Percentiles rank a stretch among this genome's conserved stretches.
phyloP scores from a whole-genome alignment of 2,888 invertebrate species.

The Brachynemurus nebulosus region DNA sequence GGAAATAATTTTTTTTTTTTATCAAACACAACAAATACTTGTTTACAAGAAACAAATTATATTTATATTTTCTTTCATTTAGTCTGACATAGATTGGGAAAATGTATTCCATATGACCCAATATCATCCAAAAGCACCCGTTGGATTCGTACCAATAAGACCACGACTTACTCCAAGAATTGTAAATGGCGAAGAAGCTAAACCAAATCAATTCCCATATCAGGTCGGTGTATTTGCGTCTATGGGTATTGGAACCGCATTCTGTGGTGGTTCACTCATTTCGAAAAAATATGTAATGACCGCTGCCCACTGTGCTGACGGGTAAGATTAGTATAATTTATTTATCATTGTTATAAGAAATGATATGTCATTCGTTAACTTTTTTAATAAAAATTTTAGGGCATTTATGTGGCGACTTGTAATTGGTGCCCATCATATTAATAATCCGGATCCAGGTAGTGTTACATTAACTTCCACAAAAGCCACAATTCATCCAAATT shows the following conservation, averaged over 20 bases:
- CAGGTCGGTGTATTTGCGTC: background rate
- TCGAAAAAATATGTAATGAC: background rate
- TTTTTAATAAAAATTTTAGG: no score
- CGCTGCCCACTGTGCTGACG: background rate
- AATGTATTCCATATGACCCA: background rate
- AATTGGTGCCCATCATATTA: background rate
- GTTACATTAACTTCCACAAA: background rate
- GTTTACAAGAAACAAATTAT: no score
- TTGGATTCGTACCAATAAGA: background rate
- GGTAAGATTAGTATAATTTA: no score
- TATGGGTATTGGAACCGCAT: background rate
- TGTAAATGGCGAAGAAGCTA: background rate
- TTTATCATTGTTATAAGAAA: no score
- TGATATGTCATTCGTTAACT: no score
- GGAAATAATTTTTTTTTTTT: no score
- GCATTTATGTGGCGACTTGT: background rate
- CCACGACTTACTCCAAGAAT: background rate
- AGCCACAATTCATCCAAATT: background rate
- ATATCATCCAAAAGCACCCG: background rate
- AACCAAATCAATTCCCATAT: background rate
- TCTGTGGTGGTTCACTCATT: background rate
- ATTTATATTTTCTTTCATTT: no score
- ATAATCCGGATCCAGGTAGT: background rate
- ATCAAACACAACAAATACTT: no score
- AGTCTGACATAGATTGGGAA: background rate